phyloP scores from a whole-genome alignment of 2,888 invertebrate genomes.

The Apotomis turbidana region DNA sequence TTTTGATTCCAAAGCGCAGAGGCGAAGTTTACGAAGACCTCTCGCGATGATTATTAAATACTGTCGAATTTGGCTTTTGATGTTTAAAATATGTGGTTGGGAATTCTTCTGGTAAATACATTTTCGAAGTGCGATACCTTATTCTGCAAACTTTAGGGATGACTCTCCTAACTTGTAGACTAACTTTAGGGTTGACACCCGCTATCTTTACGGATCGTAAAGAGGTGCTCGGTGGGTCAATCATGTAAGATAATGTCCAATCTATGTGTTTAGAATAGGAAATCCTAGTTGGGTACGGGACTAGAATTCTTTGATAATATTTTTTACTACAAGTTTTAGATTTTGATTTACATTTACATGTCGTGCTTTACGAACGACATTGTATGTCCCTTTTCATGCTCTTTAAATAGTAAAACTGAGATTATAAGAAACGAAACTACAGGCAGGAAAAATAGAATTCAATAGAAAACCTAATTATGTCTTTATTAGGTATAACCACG shows the following conservation, averaged over 20 bases:
- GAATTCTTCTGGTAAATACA: constrained; percentile 18
- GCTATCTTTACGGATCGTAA: constrained; percentile 13
- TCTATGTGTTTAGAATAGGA: background rate
- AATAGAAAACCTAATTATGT: background rate
- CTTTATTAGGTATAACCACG: background rate
- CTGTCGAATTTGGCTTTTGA: constrained; percentile 25
- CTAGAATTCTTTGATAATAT: background rate
- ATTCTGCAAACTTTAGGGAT: constrained; percentile 36
- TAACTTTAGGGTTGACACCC: constrained; percentile 29
- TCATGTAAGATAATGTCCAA: constrained; percentile 1
- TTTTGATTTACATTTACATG: too few relatives aligned
- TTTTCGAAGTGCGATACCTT: constrained; percentile 22
- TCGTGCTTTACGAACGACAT: too few relatives aligned
- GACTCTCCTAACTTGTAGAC: constrained; percentile 27
- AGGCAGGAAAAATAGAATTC: background rate
- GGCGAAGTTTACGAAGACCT: constrained; percentile 24
- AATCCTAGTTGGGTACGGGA: background rate
- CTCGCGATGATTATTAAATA: constrained; percentile 27
- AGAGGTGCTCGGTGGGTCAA: constrained; percentile 14
- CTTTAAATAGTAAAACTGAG: too few relatives aligned
- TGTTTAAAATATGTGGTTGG: constrained; percentile 21
- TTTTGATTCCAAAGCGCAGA: constrained; percentile 22
- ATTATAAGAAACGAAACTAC: background rate
- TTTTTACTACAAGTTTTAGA: background rate
- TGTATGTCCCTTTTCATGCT: too few relatives aligned